A percentile compares a stretch with the other conserved stretches of the same genome.
phyloP scores from a whole-genome alignment of 2,113 vertebrate genomes.

The Anarhynchus alexandrinus region DNA sequence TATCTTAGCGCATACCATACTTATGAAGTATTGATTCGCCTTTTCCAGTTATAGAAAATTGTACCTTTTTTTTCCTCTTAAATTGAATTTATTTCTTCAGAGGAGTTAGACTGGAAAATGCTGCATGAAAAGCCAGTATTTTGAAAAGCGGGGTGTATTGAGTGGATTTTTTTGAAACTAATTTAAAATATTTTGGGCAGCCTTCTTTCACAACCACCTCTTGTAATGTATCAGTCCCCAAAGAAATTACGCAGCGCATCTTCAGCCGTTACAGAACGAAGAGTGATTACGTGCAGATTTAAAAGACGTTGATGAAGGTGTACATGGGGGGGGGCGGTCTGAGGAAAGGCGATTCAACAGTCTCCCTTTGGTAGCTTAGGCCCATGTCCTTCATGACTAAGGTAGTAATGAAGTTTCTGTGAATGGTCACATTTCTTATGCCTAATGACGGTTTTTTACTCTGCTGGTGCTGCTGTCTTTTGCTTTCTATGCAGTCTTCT shows the following conservation, averaged over 20 bases:
- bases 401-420: not conserved
- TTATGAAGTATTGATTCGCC: constrained; percentile 58
- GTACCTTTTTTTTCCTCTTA: constrained; percentile 12
- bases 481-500: not conserved
- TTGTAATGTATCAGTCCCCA: not conserved
- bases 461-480: not conserved
- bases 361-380: not conserved
- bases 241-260: not conserved
- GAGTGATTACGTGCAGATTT: not conserved
- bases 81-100: constrained; percentile 55
- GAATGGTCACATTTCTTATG: not conserved
- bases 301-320: not conserved
- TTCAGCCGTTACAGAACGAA: not conserved
- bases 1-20: constrained; percentile 34
- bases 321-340: not conserved
- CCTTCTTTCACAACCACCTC: not conserved
- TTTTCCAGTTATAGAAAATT: constrained; percentile 53
- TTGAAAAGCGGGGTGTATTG: not conserved
- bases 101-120: constrained; percentile 1
- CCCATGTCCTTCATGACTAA: not conserved
- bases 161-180: not conserved
- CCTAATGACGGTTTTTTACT: not conserved
- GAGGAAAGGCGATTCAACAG: not conserved
- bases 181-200: not conserved
- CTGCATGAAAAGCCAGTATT: constrained; percentile 4